These are phyloP conservation scores for Brenthis daphne DNA, from an alignment of 2,888 invertebrate genomes.

Conservation along the genomic window DNA sequence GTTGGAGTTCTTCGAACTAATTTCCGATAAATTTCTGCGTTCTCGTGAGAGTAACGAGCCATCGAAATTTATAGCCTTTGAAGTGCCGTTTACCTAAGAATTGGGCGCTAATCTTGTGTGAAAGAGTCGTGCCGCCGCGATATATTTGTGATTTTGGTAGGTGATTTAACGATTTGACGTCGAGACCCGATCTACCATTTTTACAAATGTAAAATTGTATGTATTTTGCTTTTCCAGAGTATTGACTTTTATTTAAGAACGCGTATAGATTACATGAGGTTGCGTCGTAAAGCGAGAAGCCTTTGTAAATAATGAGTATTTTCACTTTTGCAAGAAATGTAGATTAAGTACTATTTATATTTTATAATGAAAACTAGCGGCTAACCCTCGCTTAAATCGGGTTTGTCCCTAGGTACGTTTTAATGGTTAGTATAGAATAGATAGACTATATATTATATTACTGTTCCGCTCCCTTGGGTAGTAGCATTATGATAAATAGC, in stretches of 20 bases:
- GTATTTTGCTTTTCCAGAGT: slow-evolving; percentile 21
- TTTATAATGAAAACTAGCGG: no score
- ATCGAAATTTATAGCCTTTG: slow-evolving; percentile 74
- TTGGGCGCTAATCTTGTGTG: slow-evolving; percentile 79
- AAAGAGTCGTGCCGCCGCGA: slow-evolving; percentile 58
- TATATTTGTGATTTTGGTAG: slow-evolving; percentile 49
- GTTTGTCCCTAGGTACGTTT: no score
- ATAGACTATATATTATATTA: no score
- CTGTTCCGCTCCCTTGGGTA: no score
- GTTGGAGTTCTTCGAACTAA: slow-evolving; percentile 67
- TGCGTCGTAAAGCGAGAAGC: background rate
- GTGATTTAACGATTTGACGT: slow-evolving; percentile 34
- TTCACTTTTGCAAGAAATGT: no score
- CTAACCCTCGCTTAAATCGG: no score
- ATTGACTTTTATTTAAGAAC: slow-evolving; percentile 1
- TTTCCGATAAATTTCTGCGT: slow-evolving; percentile 78
- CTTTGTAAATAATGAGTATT: no score
- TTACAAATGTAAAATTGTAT: slow-evolving; percentile 22
- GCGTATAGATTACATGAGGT: background rate
- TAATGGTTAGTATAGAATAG: no score
- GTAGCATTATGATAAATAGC: no score
- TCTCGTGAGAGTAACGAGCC: slow-evolving; percentile 73
- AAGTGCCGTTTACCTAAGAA: slow-evolving; percentile 75
- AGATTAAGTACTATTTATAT: no score
- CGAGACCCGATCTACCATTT: slow-evolving; percentile 19